Percentiles rank a stretch among this genome's conserved stretches.
Evolutionary conservation across 2,888 invertebrate species (phyloP).

Genomic region (Iselma pallidipennis): DNA sequence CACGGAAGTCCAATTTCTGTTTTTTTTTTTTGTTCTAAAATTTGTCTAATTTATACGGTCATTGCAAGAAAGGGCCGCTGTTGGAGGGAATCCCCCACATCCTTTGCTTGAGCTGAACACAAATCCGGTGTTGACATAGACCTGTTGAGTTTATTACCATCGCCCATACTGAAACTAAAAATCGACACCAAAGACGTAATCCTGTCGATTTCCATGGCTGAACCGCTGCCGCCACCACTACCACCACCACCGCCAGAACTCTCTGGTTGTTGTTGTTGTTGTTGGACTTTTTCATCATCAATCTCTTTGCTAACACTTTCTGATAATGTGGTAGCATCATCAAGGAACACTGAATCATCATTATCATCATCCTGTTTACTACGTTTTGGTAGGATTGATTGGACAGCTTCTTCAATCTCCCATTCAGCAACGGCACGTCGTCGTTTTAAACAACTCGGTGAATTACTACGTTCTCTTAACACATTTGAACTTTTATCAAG

Average conservation of each 20-base stretch:
- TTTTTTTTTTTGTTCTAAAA: neutral
- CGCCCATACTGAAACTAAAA: conserved; percentile 60
- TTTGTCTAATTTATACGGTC: conserved; percentile 55
- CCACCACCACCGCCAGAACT: conserved; percentile 4
- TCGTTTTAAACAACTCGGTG: conserved; percentile 52
- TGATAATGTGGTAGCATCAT: conserved; percentile 54
- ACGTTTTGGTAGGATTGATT: conserved; percentile 60
- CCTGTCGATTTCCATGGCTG: conserved; percentile 62
- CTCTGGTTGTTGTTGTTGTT: conserved; percentile 13
- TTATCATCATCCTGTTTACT: conserved; percentile 47
- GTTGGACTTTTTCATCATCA: conserved; percentile 27
- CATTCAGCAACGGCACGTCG: conserved; percentile 58
- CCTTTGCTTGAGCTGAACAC: conserved; percentile 61
- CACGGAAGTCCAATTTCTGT: conserved; percentile 17
- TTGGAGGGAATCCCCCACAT: conserved; percentile 53
- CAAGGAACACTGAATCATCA: conserved; percentile 55
- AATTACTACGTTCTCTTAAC: conserved; percentile 48
- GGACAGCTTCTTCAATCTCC: conserved; percentile 62
- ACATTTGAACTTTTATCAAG: conserved; percentile 52
- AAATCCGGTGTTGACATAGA: conserved; percentile 60
- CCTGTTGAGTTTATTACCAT: conserved; percentile 51
- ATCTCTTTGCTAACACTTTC: conserved; percentile 48
- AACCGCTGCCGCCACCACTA: conserved; percentile 34
- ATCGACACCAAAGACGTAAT: conserved; percentile 64
- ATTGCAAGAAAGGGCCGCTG: conserved; percentile 60